These are phyloP conservation scores for Drosophila neocordata DNA, from an alignment of 1,140 invertebrate species.

Conservation along the genomic window DNA sequence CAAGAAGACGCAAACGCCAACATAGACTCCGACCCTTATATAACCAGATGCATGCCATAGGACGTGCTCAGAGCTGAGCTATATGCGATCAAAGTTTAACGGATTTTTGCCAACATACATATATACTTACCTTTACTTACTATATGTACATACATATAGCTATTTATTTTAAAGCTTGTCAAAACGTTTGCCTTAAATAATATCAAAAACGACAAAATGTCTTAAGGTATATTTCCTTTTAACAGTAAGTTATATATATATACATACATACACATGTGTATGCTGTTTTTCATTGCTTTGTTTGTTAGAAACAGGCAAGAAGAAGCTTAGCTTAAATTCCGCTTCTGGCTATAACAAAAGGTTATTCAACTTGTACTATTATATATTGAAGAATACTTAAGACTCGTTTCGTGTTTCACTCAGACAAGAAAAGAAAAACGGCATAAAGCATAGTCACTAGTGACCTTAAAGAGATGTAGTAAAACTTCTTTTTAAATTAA, in stretches of 20 bases:
- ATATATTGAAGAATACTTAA: too few species aligned
- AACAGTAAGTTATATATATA: not conserved
- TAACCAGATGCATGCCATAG: not conserved
- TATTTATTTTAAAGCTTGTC: conserved; percentile 68
- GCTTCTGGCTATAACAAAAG: too few species aligned
- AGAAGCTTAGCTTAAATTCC: not conserved
- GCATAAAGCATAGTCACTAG: too few species aligned
- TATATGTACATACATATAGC: not conserved
- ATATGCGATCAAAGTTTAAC: conserved; percentile 67
- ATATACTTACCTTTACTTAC: not conserved
- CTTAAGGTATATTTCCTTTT: not conserved
- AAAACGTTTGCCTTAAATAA: conserved; percentile 72
- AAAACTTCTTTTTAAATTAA: too few species aligned
- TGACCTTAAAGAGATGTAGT: too few species aligned
- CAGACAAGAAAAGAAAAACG: too few species aligned
- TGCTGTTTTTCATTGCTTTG: not conserved
- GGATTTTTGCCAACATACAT: conserved; percentile 9
- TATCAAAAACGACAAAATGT: conserved; percentile 24
- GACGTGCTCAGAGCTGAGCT: not conserved
- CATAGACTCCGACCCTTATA: not conserved
- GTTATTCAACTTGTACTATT: too few species aligned
- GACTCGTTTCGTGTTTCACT: too few species aligned
- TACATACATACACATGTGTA: not conserved
- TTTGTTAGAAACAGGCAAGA: too few species aligned
- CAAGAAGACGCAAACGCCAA: not conserved